Conservation (phyloP, 2,113 vertebrate species). For the Chelonoidis abingdonii region DNA sequence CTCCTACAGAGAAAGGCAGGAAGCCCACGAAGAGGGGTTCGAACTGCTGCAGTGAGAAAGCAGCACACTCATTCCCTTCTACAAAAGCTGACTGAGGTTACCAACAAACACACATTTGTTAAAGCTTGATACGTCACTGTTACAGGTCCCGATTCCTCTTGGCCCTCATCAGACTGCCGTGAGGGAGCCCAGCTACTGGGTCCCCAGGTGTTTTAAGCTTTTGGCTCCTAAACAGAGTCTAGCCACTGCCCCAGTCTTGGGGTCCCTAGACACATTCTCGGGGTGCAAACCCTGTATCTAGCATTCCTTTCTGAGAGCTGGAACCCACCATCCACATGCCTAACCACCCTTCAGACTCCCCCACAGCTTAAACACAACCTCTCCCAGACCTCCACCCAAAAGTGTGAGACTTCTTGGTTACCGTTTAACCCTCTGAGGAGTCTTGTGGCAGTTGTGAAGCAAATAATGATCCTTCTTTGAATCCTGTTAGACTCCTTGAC, state of each 20-base stretch:
- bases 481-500: constrained; percentile 45
- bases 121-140: accelerated
- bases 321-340: background rate
- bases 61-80: background rate
- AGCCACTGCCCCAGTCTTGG: background rate
- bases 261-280: background rate
- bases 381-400: background rate
- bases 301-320: background rate
- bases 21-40: accelerated
- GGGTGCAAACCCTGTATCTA: background rate
- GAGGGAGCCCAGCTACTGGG: background rate
- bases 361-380: background rate
- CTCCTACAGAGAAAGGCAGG: accelerated
- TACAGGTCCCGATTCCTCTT: background rate
- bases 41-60: background rate
- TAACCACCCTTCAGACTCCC: background rate
- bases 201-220: background rate
- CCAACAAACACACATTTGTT: accelerated
- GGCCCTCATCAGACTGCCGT: background rate
- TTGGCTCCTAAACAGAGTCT: background rate
- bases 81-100: background rate
- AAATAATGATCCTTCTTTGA: background rate
- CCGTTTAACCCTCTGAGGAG: background rate
- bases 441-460: background rate
- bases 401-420: background rate